A percentile compares a stretch with the other conserved stretches of the same genome.
These are phyloP conservation scores for Drosophila anomalata DNA, from an alignment of 2,888 invertebrate species.

Conservation along the genomic window DNA sequence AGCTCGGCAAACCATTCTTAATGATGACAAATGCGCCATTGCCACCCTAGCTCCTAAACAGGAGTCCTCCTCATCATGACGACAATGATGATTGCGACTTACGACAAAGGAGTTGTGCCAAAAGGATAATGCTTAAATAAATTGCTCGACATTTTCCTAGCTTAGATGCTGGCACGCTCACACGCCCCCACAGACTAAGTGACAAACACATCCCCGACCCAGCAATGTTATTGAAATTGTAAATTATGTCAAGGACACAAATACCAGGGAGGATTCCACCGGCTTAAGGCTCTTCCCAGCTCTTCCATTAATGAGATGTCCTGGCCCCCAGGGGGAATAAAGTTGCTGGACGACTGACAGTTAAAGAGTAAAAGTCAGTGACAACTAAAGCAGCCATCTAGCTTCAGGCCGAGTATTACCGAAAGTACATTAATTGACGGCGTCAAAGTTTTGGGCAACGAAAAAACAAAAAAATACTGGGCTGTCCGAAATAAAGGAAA, in stretches of 20 bases:
- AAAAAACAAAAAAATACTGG: slow-evolving; percentile 7
- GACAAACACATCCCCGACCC: neutral
- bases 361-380: slow-evolving; percentile 76
- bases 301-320: slow-evolving; percentile 52
- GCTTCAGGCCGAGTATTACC: slow-evolving; percentile 2
- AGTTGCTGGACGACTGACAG: slow-evolving; percentile 59
- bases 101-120: slow-evolving; percentile 58
- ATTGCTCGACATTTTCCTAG: slow-evolving; percentile 51
- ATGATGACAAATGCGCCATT: slow-evolving; percentile 73
- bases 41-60: neutral
- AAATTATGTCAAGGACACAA: slow-evolving; percentile 78
- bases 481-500: neutral
- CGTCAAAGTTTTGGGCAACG: slow-evolving; percentile 21
- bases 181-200: slow-evolving; percentile 1
- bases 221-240: slow-evolving; percentile 73
- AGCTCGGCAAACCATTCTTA: slow-evolving; percentile 55
- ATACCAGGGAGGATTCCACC: slow-evolving; percentile 22
- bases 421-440: slow-evolving; percentile 43
- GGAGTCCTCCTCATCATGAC: slow-evolving; percentile 13
- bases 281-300: slow-evolving; percentile 33
- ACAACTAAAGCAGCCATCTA: slow-evolving; percentile 49
- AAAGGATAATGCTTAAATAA: slow-evolving; percentile 61
- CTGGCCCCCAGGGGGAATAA: slow-evolving; percentile 42
- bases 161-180: slow-evolving; percentile 13
- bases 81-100: slow-evolving; percentile 53